Percentiles rank a stretch among this genome's conserved stretches.
phyloP scores from a whole-genome alignment of 2,888 invertebrate genomes.

The Leuctra nigra region DNA sequence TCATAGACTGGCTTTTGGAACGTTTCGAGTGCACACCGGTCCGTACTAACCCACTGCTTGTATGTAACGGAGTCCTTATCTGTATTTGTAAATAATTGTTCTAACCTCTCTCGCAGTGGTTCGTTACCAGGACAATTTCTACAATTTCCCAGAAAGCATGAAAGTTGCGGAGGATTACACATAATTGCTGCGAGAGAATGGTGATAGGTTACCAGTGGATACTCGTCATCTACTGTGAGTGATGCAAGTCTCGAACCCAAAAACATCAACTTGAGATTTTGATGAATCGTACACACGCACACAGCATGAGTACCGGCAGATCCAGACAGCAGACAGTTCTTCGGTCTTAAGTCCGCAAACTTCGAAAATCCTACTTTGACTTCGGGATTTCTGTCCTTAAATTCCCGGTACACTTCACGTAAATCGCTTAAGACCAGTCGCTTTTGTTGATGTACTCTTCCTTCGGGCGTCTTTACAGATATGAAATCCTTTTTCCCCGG shows the following conservation, averaged over 20 bases:
- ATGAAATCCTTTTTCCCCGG: conserved; percentile 1
- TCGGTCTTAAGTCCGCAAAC: conserved; percentile 14
- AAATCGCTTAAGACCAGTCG: neutral
- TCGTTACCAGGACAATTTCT: neutral
- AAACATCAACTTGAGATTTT: neutral
- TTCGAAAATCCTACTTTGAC: conserved; percentile 11
- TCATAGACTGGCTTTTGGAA: conserved; percentile 25
- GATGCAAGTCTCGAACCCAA: neutral
- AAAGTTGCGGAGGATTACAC: neutral
- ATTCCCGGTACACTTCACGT: neutral
- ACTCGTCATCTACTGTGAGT: neutral
- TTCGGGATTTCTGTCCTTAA: neutral
- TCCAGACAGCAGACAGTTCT: conserved; percentile 15
- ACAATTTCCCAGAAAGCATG: neutral
- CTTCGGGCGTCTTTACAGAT: neutral
- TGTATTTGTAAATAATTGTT: conserved; percentile 6
- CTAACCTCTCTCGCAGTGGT: neutral
- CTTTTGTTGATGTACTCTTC: conserved; percentile 2
- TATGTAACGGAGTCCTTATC: conserved; percentile 24
- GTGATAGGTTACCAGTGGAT: neutral
- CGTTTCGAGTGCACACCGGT: conserved; percentile 28
- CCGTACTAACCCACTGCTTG: conserved; percentile 29
- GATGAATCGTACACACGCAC: conserved; percentile 7
- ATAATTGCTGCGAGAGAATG: neutral
- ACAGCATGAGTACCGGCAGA: conserved; percentile 8